Evolutionary conservation across 1,140 invertebrate genomes (phyloP).

Genomic region (Ostrea denselamellosa): DNA sequence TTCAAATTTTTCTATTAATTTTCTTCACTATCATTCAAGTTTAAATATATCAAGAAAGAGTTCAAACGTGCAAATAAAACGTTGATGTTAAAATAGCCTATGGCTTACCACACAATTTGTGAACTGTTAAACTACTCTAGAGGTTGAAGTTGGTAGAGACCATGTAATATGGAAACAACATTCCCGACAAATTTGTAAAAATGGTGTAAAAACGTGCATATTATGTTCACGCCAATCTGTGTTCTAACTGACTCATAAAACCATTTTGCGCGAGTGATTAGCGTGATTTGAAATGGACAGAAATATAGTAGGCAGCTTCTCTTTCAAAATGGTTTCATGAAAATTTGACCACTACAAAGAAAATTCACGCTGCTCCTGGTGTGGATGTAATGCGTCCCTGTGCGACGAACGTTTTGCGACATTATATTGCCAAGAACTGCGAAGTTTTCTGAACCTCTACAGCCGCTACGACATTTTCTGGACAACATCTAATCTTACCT

Average conservation of each 20-base stretch:
- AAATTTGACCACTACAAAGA: constrained; percentile 10
- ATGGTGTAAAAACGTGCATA: constrained; percentile 30
- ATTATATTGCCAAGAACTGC: background rate
- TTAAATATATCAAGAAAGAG: constrained; percentile 33
- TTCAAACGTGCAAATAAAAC: constrained; percentile 35
- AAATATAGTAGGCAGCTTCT: background rate
- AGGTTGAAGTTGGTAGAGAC: constrained; percentile 32
- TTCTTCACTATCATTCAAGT: constrained; percentile 28
- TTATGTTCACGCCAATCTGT: constrained; percentile 23
- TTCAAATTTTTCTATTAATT: constrained; percentile 21
- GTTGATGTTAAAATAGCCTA: constrained; percentile 36
- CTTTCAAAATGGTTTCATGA: constrained; percentile 38
- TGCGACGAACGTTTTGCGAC: constrained; percentile 3
- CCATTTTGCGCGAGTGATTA: constrained; percentile 16
- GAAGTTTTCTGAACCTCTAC: constrained; percentile 25
- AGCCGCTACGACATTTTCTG: constrained; percentile 27
- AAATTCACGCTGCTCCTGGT: background rate
- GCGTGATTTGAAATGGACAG: background rate
- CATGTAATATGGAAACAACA: constrained; percentile 32
- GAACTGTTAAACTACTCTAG: constrained; percentile 39
- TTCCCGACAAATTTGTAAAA: constrained; percentile 21
- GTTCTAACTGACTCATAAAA: constrained; percentile 28
- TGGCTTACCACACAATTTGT: constrained; percentile 35
- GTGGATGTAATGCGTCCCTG: constrained; percentile 1
- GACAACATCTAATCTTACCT: constrained; percentile 69